Evolutionary conservation across 2,888 invertebrate genomes (phyloP).

Genomic region (Tillus elongatus): DNA sequence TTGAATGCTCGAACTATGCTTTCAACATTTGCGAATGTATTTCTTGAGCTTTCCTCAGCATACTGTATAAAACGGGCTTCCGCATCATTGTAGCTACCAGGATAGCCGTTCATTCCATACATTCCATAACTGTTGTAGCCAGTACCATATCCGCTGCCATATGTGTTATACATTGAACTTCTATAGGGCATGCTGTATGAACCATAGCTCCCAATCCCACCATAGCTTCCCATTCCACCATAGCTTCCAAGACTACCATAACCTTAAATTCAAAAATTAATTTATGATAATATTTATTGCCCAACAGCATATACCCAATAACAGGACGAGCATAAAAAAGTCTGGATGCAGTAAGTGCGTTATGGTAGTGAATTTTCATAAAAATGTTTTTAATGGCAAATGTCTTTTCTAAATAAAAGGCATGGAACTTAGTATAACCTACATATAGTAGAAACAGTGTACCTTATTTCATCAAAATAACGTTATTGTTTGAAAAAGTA

Average conservation of each 20-base stretch:
- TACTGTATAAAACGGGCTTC: constrained; percentile 73
- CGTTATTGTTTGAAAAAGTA: too few species aligned
- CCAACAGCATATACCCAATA: too few species aligned
- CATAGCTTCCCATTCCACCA: constrained; percentile 29
- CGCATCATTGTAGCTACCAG: constrained; percentile 42
- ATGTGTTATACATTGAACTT: constrained; percentile 16
- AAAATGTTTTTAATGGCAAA: too few species aligned
- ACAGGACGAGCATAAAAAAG: too few species aligned
- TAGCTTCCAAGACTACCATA: constrained; percentile 30
- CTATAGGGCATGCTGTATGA: constrained; percentile 20
- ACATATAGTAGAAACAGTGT: too few species aligned
- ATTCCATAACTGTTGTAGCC: constrained; percentile 36
- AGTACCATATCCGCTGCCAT: constrained; percentile 34
- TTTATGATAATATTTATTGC: too few species aligned
- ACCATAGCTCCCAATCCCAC: constrained; percentile 29
- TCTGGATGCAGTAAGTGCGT: too few species aligned
- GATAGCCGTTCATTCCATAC: constrained; percentile 38
- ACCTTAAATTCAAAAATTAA: constrained; percentile 15
- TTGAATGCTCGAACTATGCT: constrained; percentile 75
- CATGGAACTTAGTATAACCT: too few species aligned
- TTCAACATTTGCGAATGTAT: constrained; percentile 92
- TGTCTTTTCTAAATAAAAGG: too few species aligned
- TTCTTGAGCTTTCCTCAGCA: constrained; percentile 84
- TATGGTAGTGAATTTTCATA: too few species aligned
- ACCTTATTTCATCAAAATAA: too few species aligned